Evolutionary conservation across 2,797 vertebrate species (phyloP).

Genomic region (Pipistrellus kuhlii): DNA sequence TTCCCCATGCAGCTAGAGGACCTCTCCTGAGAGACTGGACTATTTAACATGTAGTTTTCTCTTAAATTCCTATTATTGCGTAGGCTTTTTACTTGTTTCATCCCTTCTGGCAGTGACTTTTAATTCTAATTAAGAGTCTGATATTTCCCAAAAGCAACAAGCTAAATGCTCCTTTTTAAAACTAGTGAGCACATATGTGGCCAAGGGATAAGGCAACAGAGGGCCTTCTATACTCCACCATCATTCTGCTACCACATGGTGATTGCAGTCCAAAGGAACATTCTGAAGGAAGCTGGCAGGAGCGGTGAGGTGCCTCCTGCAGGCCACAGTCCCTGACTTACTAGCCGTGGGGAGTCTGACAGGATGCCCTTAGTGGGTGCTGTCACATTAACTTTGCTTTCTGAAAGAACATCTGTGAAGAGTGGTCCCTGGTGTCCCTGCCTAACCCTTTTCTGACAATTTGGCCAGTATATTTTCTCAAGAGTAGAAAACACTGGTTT

Average conservation of each 20-base stretch:
- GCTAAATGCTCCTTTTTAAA: not conserved
- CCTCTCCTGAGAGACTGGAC: not conserved
- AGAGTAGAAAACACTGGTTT: not conserved
- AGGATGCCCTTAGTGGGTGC: not conserved
- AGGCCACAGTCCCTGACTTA: rapidly evolving
- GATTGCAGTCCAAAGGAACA: not conserved
- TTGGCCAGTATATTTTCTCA: not conserved
- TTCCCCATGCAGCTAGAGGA: not conserved
- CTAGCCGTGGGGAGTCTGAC: not conserved
- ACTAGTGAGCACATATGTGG: not conserved
- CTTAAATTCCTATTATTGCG: not conserved
- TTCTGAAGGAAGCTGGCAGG: not conserved
- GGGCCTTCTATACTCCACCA: not conserved
- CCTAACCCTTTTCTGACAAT: slow-evolving; percentile 40
- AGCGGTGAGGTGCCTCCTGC: not conserved
- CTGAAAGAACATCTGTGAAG: slow-evolving; percentile 65
- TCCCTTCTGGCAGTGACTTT: not conserved
- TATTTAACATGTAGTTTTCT: not conserved
- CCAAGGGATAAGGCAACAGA: not conserved
- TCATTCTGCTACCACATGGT: not conserved
- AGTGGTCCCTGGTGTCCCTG: slow-evolving; percentile 19
- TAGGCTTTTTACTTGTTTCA: not conserved
- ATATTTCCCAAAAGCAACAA: slow-evolving; percentile 27
- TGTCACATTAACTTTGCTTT: not conserved
- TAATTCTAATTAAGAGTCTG: slow-evolving; percentile 16